Percentiles rank a stretch among this genome's conserved stretches.
phyloP scores from a whole-genome alignment of 2,888 invertebrate genomes.

The Matsumyia berberina region DNA sequence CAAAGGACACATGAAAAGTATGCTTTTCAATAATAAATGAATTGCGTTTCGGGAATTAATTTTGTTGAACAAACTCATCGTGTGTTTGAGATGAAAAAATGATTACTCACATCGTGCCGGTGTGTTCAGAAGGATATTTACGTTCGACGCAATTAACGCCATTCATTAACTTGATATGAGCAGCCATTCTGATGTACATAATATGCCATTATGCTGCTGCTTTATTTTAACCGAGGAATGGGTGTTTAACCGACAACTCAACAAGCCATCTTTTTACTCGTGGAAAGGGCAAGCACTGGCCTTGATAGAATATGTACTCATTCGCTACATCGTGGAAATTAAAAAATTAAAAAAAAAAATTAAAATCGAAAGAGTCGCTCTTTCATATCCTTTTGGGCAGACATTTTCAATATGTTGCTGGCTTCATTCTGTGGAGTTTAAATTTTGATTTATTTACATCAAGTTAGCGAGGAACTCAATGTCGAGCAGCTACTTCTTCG shows the following conservation, averaged over 20 bases:
- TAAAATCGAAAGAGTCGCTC: too few species aligned
- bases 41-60: background rate
- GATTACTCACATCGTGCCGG: background rate
- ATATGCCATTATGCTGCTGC: background rate
- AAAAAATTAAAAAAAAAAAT: too few species aligned
- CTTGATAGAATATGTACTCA: too few species aligned
- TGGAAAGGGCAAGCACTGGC: too few species aligned
- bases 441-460: too few species aligned
- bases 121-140: background rate
- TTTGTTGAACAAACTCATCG: background rate
- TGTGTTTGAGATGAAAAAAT: background rate
- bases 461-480: too few species aligned
- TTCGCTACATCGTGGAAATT: too few species aligned
- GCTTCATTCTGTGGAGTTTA: too few species aligned
- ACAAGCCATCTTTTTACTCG: too few species aligned
- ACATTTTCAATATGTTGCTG: too few species aligned
- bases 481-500: too few species aligned
- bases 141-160: background rate
- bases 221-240: background rate
- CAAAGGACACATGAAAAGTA: background rate
- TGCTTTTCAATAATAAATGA: background rate
- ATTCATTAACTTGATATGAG: conserved; percentile 4
- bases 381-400: too few species aligned
- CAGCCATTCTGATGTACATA: background rate
- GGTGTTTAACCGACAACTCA: background rate